phyloP scores from a whole-genome alignment of 2,797 vertebrate species.

The Myripristis murdjan region DNA sequence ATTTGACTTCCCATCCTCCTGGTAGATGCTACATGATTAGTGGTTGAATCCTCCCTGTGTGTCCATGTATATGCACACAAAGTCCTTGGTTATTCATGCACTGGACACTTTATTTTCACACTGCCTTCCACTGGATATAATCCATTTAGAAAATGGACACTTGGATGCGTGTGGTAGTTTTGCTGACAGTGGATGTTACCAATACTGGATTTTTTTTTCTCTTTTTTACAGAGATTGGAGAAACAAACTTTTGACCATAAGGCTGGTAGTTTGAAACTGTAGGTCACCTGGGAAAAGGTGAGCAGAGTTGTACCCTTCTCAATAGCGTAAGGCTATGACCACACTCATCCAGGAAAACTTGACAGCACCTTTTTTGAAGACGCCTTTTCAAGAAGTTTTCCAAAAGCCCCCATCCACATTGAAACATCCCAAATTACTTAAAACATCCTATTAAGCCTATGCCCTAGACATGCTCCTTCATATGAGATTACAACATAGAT shows the following conservation, averaged over 20 bases:
- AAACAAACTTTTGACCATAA: constrained; percentile 3
- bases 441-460: too few relatives aligned
- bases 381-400: too few relatives aligned
- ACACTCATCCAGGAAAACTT: too few relatives aligned
- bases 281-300: neutral
- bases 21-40: constrained; percentile 40
- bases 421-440: too few relatives aligned
- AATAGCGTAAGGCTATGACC: too few relatives aligned
- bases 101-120: constrained; percentile 49
- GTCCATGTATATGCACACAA: constrained; percentile 43
- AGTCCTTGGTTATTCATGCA: constrained; percentile 37
- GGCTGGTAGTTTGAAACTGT: constrained; percentile 19
- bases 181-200: constrained; percentile 6
- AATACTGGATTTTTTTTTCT: constrained; percentile 3
- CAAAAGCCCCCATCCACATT: too few relatives aligned
- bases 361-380: too few relatives aligned
- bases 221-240: too few relatives aligned
- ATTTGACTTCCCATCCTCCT: constrained; percentile 56
- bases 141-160: constrained; percentile 44
- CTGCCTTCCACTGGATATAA: constrained; percentile 39
- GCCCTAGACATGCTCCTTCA: too few relatives aligned
- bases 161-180: constrained; percentile 15
- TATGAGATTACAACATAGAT: too few relatives aligned
- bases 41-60: constrained; percentile 37
- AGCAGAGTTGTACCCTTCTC: too few relatives aligned